Percentiles rank a stretch among this genome's conserved stretches.
phyloP scores from a whole-genome alignment of 2,888 invertebrate species.

The Myopa testacea region DNA sequence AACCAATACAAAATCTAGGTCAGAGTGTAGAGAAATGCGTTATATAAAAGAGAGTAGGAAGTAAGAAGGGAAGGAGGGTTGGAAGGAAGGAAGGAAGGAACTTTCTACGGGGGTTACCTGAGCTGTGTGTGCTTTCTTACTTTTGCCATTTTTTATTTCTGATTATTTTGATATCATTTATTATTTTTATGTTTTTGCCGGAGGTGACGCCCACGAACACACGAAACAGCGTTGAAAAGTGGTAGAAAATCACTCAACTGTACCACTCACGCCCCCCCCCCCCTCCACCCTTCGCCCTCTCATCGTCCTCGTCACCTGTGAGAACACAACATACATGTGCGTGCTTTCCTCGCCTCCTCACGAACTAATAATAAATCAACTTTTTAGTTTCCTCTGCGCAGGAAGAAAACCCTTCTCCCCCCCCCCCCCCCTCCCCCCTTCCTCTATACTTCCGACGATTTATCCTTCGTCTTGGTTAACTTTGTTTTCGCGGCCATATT shows the following conservation, averaged over 20 bases:
- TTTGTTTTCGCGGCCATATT: background rate
- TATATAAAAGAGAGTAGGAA: too few species aligned
- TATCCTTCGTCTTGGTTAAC: background rate
- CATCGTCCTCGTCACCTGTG: background rate
- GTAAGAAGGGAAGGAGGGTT: too few species aligned
- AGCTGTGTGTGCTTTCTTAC: too few species aligned
- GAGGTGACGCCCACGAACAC: too few species aligned
- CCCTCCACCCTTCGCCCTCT: background rate
- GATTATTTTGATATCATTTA: background rate
- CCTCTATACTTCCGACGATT: background rate
- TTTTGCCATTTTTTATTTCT: background rate
- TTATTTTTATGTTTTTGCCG: background rate
- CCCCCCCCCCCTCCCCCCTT: background rate
- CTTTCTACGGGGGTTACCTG: too few species aligned
- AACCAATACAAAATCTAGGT: too few species aligned
- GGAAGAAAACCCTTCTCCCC: background rate
- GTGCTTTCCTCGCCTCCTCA: background rate
- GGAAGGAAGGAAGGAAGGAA: too few species aligned
- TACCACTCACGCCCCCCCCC: background rate
- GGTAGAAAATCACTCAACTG: background rate
- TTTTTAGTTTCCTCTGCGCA: background rate
- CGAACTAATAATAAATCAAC: slow-evolving; percentile 12
- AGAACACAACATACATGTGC: background rate
- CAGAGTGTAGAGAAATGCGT: too few species aligned
- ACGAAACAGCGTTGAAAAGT: background rate